Evolutionary conservation across 1,140 invertebrate genomes (phyloP).

Genomic region (Monomorium pharaonis): DNA sequence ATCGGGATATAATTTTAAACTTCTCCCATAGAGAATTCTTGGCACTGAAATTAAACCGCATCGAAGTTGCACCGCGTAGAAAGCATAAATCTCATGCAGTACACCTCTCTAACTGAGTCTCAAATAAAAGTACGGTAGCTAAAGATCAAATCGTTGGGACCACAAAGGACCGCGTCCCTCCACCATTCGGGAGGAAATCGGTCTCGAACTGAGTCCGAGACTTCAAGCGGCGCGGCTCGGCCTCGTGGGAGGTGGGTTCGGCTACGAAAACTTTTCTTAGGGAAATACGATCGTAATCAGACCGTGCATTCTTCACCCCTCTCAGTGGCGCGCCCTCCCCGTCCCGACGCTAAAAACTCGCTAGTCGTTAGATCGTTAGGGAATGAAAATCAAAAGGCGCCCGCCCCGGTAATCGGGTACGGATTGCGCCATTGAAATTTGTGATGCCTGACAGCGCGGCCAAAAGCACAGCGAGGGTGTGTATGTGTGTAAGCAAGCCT

Average conservation of each 20-base stretch:
- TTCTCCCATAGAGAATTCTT: slow-evolving; percentile 32
- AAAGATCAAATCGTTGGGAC: slow-evolving; percentile 23
- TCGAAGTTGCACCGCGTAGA: slow-evolving; percentile 25
- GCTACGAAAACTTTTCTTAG: slow-evolving; percentile 43
- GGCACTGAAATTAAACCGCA: slow-evolving; percentile 43
- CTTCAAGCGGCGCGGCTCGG: not conserved
- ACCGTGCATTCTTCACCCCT: not conserved
- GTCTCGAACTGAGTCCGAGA: slow-evolving; percentile 3
- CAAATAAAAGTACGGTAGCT: slow-evolving; percentile 36
- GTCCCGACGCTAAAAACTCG: slow-evolving; percentile 54
- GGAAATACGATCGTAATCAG: slow-evolving; percentile 67
- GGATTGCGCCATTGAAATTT: slow-evolving; percentile 72
- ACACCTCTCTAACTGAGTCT: not conserved
- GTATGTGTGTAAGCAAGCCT: not conserved
- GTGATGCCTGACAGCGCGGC: slow-evolving; percentile 63
- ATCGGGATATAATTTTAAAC: slow-evolving; percentile 40
- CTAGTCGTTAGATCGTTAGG: slow-evolving; percentile 40
- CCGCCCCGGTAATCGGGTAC: slow-evolving; percentile 63
- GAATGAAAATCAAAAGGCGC: slow-evolving; percentile 68
- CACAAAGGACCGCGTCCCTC: slow-evolving; percentile 7
- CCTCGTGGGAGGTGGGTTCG: not conserved
- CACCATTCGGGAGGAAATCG: not conserved
- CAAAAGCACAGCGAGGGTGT: slow-evolving; percentile 52
- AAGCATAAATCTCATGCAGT: slow-evolving; percentile 35
- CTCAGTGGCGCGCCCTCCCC: not conserved